phyloP scores from a whole-genome alignment of 1,140 invertebrate species.

The Orius laevigatus region DNA sequence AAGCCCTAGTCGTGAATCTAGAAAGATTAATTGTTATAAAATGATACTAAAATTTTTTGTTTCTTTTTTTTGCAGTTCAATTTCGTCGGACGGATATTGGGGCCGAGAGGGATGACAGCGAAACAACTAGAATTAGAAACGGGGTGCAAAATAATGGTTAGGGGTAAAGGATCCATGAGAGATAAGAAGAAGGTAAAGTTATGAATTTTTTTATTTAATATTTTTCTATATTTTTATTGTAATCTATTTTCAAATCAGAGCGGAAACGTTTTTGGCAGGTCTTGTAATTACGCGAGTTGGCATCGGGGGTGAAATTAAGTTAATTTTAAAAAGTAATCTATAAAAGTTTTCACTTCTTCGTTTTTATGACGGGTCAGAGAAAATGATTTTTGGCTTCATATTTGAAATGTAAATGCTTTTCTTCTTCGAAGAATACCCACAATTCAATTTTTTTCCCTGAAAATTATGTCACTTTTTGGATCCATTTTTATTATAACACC shows the following conservation, averaged over 20 bases:
- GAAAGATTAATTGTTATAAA: background rate
- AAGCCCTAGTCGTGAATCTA: no score
- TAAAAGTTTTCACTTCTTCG: background rate
- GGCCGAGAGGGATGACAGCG: slow-evolving; percentile 97
- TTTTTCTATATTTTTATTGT: no score
- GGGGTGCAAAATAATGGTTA: slow-evolving; percentile 99
- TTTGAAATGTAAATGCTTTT: no score
- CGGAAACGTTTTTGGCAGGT: no score
- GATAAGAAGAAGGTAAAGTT: slow-evolving; percentile 94
- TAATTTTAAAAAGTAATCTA: background rate
- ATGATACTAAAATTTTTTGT: slow-evolving; percentile 11
- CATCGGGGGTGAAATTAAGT: background rate
- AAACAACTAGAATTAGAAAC: slow-evolving; percentile 99
- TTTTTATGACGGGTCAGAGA: background rate
- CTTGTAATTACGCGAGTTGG: no score
- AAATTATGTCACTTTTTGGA: no score
- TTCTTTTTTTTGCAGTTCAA: slow-evolving; percentile 79
- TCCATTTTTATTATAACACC: no score
- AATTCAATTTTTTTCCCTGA: no score
- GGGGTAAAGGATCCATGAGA: slow-evolving; percentile 99
- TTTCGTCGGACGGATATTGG: slow-evolving; percentile 98
- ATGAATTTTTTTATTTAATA: background rate
- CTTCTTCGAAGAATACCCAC: no score
- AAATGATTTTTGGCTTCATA: no score
- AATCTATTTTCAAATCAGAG: no score